A percentile compares a stretch with the other conserved stretches of the same genome.
Evolutionary conservation across 2,888 invertebrate genomes (phyloP).

Genomic region (Andrena haemorrhoa): DNA sequence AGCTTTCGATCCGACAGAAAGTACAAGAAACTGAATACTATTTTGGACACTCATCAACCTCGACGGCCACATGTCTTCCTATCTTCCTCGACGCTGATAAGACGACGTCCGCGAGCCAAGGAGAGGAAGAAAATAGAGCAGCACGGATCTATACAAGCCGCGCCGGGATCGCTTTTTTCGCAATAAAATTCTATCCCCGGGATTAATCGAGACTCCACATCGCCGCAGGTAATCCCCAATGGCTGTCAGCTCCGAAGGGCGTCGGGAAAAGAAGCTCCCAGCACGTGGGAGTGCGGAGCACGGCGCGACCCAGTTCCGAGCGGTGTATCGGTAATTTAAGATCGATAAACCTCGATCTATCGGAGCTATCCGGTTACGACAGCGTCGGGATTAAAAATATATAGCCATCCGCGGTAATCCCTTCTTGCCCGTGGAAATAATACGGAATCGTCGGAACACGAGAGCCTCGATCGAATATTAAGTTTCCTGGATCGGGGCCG

Average conservation of each 20-base stretch:
- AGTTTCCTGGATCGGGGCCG: conserved; percentile 80
- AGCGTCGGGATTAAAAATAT: conserved; percentile 80
- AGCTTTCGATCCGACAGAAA: no score
- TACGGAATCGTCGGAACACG: conserved; percentile 78
- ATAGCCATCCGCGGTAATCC: conserved; percentile 83
- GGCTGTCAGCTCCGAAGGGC: conserved; percentile 4
- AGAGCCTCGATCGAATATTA: conserved; percentile 80
- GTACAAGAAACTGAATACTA: neutral
- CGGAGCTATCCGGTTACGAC: conserved; percentile 79
- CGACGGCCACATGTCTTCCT: no score
- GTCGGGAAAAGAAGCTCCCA: conserved; percentile 40
- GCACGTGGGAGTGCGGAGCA: conserved; percentile 49
- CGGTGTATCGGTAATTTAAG: conserved; percentile 82
- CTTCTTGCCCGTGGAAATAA: conserved; percentile 81
- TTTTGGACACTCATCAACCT: neutral
- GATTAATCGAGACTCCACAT: conserved; percentile 60
- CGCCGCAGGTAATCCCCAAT: conserved; percentile 62
- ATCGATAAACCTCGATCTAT: conserved; percentile 83
- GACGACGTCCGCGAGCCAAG: neutral
- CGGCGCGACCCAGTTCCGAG: conserved; percentile 79
- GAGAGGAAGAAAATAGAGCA: neutral
- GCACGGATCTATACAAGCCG: neutral
- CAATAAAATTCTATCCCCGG: conserved; percentile 33
- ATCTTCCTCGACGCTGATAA: neutral
- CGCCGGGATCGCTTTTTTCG: conserved; percentile 15